These are phyloP conservation scores for Montipora cactus DNA, from an alignment of 64 coral and sea anemone species.

Conservation along the genomic window DNA sequence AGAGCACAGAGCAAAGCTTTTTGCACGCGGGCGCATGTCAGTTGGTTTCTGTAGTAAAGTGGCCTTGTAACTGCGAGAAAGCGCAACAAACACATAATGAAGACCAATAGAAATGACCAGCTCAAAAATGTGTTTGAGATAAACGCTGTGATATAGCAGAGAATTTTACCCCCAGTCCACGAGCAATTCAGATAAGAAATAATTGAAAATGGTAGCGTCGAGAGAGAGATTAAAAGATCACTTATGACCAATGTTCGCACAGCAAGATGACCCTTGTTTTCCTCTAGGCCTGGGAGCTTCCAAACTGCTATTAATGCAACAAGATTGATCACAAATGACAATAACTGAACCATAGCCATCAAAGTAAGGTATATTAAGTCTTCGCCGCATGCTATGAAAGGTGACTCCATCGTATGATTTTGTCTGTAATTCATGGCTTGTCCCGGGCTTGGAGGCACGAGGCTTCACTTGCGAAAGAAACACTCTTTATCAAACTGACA, in stretches of 20 bases:
- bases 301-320: slow-evolving; percentile 81
- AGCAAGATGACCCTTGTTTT: slow-evolving; percentile 75
- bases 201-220: slow-evolving; percentile 69
- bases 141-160: slow-evolving; percentile 73
- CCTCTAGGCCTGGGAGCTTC: slow-evolving; percentile 76
- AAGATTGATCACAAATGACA: slow-evolving; percentile 61
- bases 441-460: background rate
- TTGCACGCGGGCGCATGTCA: slow-evolving; percentile 59
- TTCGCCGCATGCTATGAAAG: background rate
- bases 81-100: slow-evolving; percentile 75
- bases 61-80: slow-evolving; percentile 78
- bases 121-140: slow-evolving; percentile 69
- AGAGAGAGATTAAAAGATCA: slow-evolving; percentile 62
- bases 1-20: slow-evolving; percentile 51
- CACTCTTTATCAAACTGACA: background rate
- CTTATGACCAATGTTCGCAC: slow-evolving; percentile 72
- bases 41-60: slow-evolving; percentile 74
- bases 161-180: slow-evolving; percentile 70
- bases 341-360: slow-evolving; percentile 50
- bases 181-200: slow-evolving; percentile 57
- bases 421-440: background rate
- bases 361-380: background rate
- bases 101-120: slow-evolving; percentile 77
- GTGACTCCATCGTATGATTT: background rate
- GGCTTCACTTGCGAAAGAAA: background rate